These are phyloP conservation scores for Pluvialis apricaria DNA, from an alignment of 2,113 vertebrate species.

Conservation along the genomic window DNA sequence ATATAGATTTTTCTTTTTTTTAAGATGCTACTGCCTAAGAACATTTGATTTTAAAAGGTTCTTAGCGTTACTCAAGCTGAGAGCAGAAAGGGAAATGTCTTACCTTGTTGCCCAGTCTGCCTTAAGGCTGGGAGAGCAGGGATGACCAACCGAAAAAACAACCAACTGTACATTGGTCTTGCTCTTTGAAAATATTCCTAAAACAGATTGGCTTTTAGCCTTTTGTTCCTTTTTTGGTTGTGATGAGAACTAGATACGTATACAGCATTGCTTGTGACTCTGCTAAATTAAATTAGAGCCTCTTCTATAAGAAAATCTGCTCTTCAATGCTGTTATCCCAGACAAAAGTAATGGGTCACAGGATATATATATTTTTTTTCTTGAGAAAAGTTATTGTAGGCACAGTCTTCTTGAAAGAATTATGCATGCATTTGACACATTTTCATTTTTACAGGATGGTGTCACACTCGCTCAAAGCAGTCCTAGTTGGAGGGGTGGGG, in stretches of 20 bases:
- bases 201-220: not conserved
- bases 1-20: not conserved
- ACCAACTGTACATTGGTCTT: not conserved
- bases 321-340: not conserved
- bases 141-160: not conserved
- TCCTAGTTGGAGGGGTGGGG: not conserved
- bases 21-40: not conserved
- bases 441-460: slow-evolving; percentile 1
- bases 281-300: not conserved
- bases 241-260: not conserved
- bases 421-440: slow-evolving; percentile 6
- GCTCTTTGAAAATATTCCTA: not conserved
- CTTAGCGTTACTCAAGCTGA: not conserved
- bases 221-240: not conserved
- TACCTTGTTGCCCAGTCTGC: not conserved
- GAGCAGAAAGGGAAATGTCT: not conserved
- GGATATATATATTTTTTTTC: not conserved
- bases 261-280: not conserved
- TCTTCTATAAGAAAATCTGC: not conserved
- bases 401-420: not conserved
- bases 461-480: slow-evolving; percentile 10
- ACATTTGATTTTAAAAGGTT: not conserved
- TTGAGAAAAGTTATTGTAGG: not conserved
- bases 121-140: not conserved
- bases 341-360: not conserved